Percentiles rank a stretch among this genome's conserved stretches.
Evolutionary conservation across 2,113 vertebrate genomes (phyloP).

Genomic region (Tachysurus fulvidraco): DNA sequence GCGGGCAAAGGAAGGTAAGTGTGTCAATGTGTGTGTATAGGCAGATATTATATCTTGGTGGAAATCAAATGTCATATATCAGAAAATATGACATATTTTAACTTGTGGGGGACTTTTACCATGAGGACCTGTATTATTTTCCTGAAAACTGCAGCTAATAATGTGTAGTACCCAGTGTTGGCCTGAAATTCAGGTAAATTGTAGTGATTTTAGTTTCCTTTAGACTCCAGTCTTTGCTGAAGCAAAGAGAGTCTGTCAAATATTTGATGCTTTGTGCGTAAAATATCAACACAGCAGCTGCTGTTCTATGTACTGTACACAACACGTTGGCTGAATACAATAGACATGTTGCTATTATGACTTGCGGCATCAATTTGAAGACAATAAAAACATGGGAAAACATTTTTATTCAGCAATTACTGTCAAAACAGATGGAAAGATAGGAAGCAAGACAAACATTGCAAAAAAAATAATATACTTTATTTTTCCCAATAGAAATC

Average conservation of each 20-base stretch:
- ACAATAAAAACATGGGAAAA: neutral
- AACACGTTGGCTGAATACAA: neutral
- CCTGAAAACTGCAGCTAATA: neutral
- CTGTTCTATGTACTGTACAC: neutral
- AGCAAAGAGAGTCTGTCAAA: neutral
- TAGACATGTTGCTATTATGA: neutral
- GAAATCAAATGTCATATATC: neutral
- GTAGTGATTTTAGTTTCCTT: neutral
- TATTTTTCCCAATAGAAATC: neutral
- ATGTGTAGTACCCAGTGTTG: neutral
- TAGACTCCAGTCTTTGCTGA: neutral
- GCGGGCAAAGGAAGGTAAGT: conserved; percentile 48
- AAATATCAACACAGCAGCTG: neutral
- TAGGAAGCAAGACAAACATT: neutral
- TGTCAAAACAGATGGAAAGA: neutral
- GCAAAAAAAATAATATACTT: neutral
- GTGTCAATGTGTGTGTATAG: neutral
- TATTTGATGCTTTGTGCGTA: neutral
- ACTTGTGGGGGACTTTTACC: neutral
- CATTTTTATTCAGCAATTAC: neutral
- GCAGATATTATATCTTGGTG: neutral
- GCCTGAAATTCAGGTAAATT: neutral
- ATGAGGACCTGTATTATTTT: neutral
- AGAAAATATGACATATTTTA: neutral
- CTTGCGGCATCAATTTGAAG: neutral